Evolutionary conservation across 2,888 invertebrate species (phyloP), one percentile per base, ranked within the genome.

Genomic region (Drosophila subsilvestris): DNA sequence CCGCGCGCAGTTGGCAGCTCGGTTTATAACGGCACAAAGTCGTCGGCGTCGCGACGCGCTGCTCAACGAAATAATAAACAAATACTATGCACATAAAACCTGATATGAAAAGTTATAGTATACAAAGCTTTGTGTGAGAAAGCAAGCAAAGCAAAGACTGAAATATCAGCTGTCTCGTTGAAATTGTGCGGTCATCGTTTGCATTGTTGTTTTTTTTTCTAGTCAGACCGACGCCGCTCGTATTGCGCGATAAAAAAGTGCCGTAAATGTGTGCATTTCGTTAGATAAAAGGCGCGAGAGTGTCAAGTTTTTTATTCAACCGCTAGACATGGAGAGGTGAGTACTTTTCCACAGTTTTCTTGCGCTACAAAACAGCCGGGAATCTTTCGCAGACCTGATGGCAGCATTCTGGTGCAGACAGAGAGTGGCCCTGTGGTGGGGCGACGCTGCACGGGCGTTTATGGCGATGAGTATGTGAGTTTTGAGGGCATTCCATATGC

Each of bases 401-500:
- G 7, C 53, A 78, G 68, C 43, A 18, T 49, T n/a, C 48, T 68
- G 18, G 71, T 88, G 0, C 47, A 43, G 0, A 91, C 91, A 0
- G 73, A 48, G 2, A 84, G 82, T 37, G 92, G 92, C 3, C 78
- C 80, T 47, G 73, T 92, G 1, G 75, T 75, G 32, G 91, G 92
- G 17, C 78, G 83, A 7, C 78, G 58, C 12, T 79, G 89, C 12
- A 72, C 63, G 6, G 77, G 85, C 29, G 71, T 88, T 8, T 90
- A 90, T 42, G 74, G 72, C 42, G 74, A 82, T 29, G 55, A 65
- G 20, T 90, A 90, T 63, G 69, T 83, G 53, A 86, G 87, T 42
- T 91, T 90, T 54, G 88, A 90, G 68, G 77, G 86, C 12, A 90
- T 91, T 66, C 89, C 88, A 0, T 91, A 85, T 63, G 91, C 89